Evolutionary conservation across 2,888 invertebrate genomes (phyloP).

Genomic region (Megaustenia siamemsis): DNA sequence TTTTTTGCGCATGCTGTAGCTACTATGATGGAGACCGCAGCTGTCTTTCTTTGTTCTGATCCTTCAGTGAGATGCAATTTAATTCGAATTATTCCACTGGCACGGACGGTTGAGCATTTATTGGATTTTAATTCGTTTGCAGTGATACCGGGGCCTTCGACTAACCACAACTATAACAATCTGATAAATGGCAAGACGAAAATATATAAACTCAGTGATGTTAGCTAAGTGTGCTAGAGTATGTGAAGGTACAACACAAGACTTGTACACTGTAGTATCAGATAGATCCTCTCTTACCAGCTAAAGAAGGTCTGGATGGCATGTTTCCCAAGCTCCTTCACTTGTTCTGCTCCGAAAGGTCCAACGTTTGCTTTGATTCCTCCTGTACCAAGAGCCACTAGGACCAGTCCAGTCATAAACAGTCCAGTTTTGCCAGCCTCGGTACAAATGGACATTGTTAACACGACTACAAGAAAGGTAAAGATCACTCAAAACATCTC

Average conservation of each 20-base stretch:
- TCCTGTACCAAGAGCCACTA: slow-evolving; percentile 75
- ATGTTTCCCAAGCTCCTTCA: slow-evolving; percentile 68
- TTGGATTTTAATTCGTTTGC: too few relatives aligned
- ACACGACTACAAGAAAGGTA: too few relatives aligned
- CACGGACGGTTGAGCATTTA: too few relatives aligned
- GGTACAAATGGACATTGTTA: neutral
- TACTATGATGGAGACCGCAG: too few relatives aligned
- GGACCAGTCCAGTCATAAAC: slow-evolving; percentile 67
- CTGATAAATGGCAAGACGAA: neutral
- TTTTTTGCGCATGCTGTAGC: too few relatives aligned
- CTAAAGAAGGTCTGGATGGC: slow-evolving; percentile 75
- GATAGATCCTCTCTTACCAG: slow-evolving; percentile 63
- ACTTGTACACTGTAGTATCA: neutral
- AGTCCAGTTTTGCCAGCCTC: slow-evolving; percentile 65
- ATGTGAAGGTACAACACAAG: neutral
- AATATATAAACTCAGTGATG: neutral
- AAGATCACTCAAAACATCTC: too few relatives aligned
- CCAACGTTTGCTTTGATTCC: slow-evolving; percentile 78
- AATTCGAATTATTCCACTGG: too few relatives aligned
- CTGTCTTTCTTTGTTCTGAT: too few relatives aligned
- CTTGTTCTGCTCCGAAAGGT: slow-evolving; percentile 77
- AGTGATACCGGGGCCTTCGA: too few relatives aligned
- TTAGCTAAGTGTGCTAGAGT: neutral
- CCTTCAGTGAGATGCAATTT: too few relatives aligned
- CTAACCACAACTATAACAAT: too few relatives aligned